Conservation (phyloP, 2,888 invertebrate species). For the Meiosimyza decipiens region DNA sequence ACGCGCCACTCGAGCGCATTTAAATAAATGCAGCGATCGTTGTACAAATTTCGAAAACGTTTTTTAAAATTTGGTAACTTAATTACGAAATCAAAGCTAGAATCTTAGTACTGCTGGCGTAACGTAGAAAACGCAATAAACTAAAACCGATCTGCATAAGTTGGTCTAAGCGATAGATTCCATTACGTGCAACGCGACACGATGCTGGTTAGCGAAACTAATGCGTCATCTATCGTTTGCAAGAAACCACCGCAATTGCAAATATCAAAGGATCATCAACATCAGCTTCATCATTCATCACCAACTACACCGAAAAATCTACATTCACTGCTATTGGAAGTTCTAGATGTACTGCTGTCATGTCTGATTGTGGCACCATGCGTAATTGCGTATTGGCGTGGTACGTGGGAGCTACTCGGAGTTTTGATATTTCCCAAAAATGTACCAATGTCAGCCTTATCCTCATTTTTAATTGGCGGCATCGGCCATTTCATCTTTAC, state of each 20-base stretch:
- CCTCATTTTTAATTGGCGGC: constrained; percentile 78
- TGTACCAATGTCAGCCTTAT: constrained; percentile 72
- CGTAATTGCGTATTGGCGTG: constrained; percentile 88
- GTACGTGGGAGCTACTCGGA: constrained; percentile 85
- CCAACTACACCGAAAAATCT: constrained; percentile 35
- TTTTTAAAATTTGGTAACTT: constrained; percentile 11
- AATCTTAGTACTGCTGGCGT: background rate
- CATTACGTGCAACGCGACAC: constrained; percentile 12
- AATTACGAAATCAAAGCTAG: too few species aligned
- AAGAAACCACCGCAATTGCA: constrained; percentile 34
- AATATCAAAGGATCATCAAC: constrained; percentile 5
- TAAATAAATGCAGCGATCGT: constrained; percentile 14
- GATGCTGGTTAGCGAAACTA: constrained; percentile 37
- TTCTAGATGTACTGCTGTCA: constrained; percentile 79
- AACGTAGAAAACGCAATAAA: background rate
- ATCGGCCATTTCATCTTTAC: constrained; percentile 77
- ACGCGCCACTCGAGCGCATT: background rate
- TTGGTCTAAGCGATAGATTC: background rate
- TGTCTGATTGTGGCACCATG: constrained; percentile 80
- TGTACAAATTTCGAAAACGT: constrained; percentile 6
- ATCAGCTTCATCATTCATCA: constrained; percentile 3
- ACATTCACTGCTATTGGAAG: constrained; percentile 69
- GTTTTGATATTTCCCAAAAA: constrained; percentile 76
- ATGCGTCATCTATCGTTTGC: constrained; percentile 32
- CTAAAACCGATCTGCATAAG: background rate